Conservation (phyloP, 2,113 vertebrate genomes). For the Plecotus auritus region DNA sequence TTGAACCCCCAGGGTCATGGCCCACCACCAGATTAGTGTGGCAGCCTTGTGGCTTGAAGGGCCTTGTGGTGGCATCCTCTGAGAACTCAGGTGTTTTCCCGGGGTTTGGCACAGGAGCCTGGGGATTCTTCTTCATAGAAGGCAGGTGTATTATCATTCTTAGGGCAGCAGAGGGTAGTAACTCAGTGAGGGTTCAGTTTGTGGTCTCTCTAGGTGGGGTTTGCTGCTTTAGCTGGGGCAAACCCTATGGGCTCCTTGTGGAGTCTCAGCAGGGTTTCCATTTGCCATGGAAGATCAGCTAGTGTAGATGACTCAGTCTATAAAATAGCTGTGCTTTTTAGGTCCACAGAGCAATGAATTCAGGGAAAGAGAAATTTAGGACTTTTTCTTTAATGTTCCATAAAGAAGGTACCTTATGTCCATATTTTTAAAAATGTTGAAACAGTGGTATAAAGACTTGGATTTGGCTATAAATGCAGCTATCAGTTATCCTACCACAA, state of each 20-base stretch:
- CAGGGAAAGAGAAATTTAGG: conserved; percentile 1
- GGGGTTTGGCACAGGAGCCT: conserved; percentile 36
- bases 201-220: conserved; percentile 23
- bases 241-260: neutral
- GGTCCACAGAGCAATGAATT: neutral
- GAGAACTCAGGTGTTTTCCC: conserved; percentile 53
- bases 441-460: neutral
- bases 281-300: neutral
- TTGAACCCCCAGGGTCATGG: neutral
- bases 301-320: conserved; percentile 21
- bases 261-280: neutral
- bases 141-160: conserved; percentile 42
- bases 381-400: neutral
- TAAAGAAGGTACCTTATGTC: neutral
- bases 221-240: neutral
- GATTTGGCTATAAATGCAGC: conserved; percentile 12
- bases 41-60: neutral
- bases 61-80: neutral
- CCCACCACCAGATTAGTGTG: conserved; percentile 12
- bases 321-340: neutral
- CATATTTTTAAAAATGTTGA: neutral
- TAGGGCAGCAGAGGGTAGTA: conserved; percentile 15
- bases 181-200: neutral
- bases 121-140: neutral
- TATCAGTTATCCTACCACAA: neutral